These are phyloP conservation scores for Lamproptera curius DNA, from an alignment of 2,888 invertebrate genomes.

Conservation along the genomic window DNA sequence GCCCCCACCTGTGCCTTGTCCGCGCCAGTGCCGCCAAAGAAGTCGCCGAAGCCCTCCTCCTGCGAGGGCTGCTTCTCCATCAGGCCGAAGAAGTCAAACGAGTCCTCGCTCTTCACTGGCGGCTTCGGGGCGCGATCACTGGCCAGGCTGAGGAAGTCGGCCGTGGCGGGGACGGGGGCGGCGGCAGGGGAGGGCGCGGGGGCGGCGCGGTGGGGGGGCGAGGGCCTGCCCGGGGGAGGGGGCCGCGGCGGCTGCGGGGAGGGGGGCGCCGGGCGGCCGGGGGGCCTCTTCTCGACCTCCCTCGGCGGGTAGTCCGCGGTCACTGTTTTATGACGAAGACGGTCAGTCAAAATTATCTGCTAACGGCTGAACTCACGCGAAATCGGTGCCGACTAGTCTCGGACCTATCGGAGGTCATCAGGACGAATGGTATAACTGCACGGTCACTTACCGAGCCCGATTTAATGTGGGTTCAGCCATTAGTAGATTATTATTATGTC, in stretches of 20 bases:
- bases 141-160: constrained; percentile 55
- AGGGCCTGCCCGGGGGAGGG: constrained; percentile 16
- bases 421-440: too few species aligned
- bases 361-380: too few species aligned
- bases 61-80: constrained; percentile 67
- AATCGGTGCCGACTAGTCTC: too few species aligned
- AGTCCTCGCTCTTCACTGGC: constrained; percentile 57
- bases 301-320: constrained; percentile 53
- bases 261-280: constrained; percentile 41
- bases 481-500: too few species aligned
- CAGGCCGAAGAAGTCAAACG: constrained; percentile 79
- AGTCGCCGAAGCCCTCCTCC: constrained; percentile 70
- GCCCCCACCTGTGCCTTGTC: constrained; percentile 37
- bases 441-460: too few species aligned
- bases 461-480: too few species aligned
- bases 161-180: constrained; percentile 32
- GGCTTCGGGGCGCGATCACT: constrained; percentile 29
- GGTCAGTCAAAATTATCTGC: constrained; percentile 1
- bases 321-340: too few species aligned
- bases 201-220: constrained; percentile 13
- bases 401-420: too few species aligned
- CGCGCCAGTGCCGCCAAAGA: constrained; percentile 50
- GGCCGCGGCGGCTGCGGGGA: constrained; percentile 30
- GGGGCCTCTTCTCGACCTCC: constrained; percentile 47
- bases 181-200: constrained; percentile 26